phyloP scores from a whole-genome alignment of 2,797 vertebrate genomes.

The Mus spretus region DNA sequence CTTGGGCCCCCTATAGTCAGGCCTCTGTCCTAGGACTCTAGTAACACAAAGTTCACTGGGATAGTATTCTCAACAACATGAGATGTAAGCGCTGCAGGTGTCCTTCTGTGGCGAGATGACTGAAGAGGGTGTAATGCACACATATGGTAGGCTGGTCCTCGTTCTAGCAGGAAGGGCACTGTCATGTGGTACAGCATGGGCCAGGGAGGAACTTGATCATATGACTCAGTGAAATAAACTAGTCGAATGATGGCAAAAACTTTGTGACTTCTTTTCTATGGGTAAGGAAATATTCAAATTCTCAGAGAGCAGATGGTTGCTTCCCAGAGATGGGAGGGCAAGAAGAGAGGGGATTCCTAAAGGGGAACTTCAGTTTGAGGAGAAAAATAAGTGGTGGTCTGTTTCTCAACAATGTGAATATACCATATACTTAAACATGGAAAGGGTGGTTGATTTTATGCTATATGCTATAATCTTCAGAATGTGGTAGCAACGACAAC shows the following conservation, averaged over 20 bases:
- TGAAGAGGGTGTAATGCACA: neutral
- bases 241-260: neutral
- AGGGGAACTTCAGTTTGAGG: neutral
- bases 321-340: neutral
- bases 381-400: constrained; percentile 26
- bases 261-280: neutral
- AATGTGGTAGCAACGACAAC: neutral
- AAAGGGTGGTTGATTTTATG: neutral
- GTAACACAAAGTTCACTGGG: neutral
- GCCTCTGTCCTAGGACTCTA: neutral
- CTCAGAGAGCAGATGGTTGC: neutral
- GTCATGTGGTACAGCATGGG: neutral
- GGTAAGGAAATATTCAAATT: neutral
- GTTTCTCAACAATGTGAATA: neutral
- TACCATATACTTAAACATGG: neutral
- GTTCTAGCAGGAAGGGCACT: constrained; percentile 18
- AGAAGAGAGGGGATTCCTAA: neutral
- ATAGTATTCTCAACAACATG: neutral
- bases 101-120: neutral
- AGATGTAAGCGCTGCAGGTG: neutral
- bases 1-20: neutral
- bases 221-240: neutral
- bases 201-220: neutral
- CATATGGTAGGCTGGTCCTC: neutral
- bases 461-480: neutral